Conservation (phyloP, 2,888 invertebrate genomes). For the Lithophane ornitopus region DNA sequence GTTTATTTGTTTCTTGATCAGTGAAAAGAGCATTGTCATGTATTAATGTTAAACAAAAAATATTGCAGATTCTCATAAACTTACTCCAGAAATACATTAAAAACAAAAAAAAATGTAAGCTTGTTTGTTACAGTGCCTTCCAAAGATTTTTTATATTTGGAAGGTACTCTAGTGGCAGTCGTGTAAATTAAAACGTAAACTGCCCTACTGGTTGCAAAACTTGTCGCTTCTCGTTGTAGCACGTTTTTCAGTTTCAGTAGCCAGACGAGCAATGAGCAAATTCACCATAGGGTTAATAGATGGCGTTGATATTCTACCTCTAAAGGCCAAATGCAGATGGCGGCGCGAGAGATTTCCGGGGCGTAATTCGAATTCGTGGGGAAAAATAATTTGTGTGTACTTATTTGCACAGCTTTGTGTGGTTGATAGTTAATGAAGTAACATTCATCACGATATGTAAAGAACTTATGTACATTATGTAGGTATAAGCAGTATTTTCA, state of each 20-base stretch:
- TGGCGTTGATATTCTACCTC: slow-evolving; percentile 33
- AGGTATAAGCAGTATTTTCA: slow-evolving; percentile 26
- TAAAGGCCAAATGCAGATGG: slow-evolving; percentile 41
- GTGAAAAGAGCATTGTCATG: background rate
- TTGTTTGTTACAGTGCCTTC: no score
- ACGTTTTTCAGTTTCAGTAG: slow-evolving; percentile 10
- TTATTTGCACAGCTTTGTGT: slow-evolving; percentile 39
- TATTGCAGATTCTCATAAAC: no score
- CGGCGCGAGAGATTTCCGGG: background rate
- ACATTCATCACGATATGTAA: slow-evolving; percentile 35
- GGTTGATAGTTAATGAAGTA: slow-evolving; percentile 45
- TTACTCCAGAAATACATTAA: background rate
- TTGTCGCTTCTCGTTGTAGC: no score
- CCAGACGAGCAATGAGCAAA: background rate
- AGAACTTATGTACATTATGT: slow-evolving; percentile 5
- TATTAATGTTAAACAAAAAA: background rate
- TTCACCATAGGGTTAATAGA: slow-evolving; percentile 12
- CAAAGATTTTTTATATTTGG: no score
- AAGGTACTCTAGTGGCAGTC: slow-evolving; percentile 11
- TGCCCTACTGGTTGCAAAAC: background rate
- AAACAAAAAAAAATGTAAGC: background rate
- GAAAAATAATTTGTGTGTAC: slow-evolving; percentile 20
- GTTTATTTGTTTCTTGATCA: background rate
- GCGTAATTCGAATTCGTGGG: background rate
- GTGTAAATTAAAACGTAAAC: slow-evolving; percentile 11